Percentiles rank a stretch among this genome's conserved stretches.
Evolutionary conservation across 2,797 vertebrate genomes (phyloP).

Genomic region (Channa striata): DNA sequence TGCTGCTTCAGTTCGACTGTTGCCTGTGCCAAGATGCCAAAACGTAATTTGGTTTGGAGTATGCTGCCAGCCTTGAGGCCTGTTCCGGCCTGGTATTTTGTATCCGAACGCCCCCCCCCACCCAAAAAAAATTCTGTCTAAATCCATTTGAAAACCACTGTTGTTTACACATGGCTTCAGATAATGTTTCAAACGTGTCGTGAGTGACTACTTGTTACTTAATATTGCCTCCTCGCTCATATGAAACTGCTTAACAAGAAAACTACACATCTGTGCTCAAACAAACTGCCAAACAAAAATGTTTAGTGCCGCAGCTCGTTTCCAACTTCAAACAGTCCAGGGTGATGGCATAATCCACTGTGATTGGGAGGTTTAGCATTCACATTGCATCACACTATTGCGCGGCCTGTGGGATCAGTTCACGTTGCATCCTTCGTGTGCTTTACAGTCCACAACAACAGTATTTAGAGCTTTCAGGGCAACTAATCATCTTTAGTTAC

Average conservation of each 20-base stretch:
- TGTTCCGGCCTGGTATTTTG: slow-evolving; percentile 7
- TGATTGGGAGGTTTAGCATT: background rate
- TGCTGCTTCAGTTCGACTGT: slow-evolving; percentile 13
- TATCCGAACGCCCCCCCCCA: too few relatives aligned
- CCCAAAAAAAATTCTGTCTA: slow-evolving; percentile 15
- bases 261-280: slow-evolving; percentile 21
- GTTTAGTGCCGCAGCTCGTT: background rate
- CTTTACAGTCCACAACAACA: background rate
- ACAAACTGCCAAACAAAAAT: slow-evolving; percentile 1
- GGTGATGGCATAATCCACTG: background rate
- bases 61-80: background rate
- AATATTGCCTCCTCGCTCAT: slow-evolving; percentile 5
- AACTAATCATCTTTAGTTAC: too few relatives aligned
- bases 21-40: slow-evolving; percentile 4
- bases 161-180: slow-evolving; percentile 17
- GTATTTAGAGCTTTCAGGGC: background rate
- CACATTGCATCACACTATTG: background rate
- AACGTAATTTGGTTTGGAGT: slow-evolving; percentile 25
- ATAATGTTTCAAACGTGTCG: slow-evolving; percentile 2
- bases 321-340: background rate
- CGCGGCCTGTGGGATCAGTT: background rate
- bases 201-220: slow-evolving; percentile 15
- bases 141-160: background rate
- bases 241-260: slow-evolving; percentile 2
- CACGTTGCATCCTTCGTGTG: background rate